A percentile compares a stretch with the other conserved stretches of the same genome.
Conservation (phyloP, 2,888 invertebrate genomes). For the Pantelozetes paolii region DNA sequence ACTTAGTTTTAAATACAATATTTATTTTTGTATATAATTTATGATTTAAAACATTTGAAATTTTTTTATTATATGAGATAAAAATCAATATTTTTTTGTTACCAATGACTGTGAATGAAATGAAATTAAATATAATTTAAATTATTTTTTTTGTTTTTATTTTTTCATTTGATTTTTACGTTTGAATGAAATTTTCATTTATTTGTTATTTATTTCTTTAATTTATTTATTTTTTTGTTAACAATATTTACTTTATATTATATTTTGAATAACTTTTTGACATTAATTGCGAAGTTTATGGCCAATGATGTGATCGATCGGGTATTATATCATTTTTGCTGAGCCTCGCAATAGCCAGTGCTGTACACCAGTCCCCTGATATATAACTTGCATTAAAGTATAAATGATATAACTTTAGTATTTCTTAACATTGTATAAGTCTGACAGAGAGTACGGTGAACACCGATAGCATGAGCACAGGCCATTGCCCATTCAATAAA, state of each 20-base stretch:
- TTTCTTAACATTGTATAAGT: neutral
- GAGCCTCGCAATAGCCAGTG: neutral
- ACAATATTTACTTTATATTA: neutral
- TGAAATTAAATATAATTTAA: no score
- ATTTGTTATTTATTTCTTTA: neutral
- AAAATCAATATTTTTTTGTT: neutral
- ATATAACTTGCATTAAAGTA: neutral
- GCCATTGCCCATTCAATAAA: neutral
- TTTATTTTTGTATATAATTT: neutral
- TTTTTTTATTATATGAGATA: neutral
- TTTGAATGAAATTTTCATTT: neutral
- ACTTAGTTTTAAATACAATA: neutral
- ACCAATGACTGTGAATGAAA: no score
- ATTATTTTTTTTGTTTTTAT: neutral
- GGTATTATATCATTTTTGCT: constrained; percentile 32
- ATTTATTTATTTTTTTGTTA: neutral
- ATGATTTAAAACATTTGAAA: neutral
- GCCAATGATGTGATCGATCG: constrained; percentile 22
- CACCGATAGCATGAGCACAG: neutral
- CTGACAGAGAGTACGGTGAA: no score
- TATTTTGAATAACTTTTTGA: constrained; percentile 6
- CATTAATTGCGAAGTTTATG: constrained; percentile 33
- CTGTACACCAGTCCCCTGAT: constrained; percentile 1
- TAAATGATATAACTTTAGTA: constrained; percentile 22
- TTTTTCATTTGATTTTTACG: neutral